Evolutionary conservation across 2,113 vertebrate genomes (phyloP), one percentile per base, ranked within the genome.

Genomic region (Thymallus thymallus): DNA sequence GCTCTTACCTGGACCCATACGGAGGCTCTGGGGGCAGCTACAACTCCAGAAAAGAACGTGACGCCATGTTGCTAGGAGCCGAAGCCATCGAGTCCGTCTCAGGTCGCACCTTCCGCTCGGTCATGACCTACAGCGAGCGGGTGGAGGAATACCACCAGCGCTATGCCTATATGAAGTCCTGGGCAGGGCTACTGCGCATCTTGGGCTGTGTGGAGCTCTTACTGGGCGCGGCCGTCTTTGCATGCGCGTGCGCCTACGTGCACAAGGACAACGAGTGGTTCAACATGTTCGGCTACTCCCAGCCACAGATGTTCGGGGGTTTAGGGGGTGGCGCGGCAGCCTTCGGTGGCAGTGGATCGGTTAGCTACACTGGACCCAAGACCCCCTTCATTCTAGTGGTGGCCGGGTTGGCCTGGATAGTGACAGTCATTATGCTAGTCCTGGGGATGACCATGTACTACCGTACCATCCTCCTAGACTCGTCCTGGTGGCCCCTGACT

Each of bases 211-310:
- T 88, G 0, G 85, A 98, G 85, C 92, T 99, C 81, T 93, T 99
- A 14, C 85, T 97, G 68, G 97, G 97, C 0, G 95, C 95, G 0
- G 95, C 91, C 0, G 94, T 98, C 58, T 97, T 98, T 6, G 97
- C 97, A 20, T 99, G 97, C 13, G 94, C 97, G 81, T 96, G 95
- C 0, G 96, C 97, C 0, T 98, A 98, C 0, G 91, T 99, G 24
- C 96, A 99, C 87, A 98, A 98, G 86, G 97, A 98, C 87, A 98
- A 94, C 4, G 96, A 99, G 84, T 98, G 96, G 96, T 97, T 95
- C 82, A 98, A 98, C 83, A 82, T 95, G 93, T 97, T 94, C 9
- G 96, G 96, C 0, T 96, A 96, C 79, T 85, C 93, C 0, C 89
- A 92, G 79, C 93, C 95, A 0, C 93, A 94, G 5, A 66, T 93